A percentile compares a stretch with the other conserved stretches of the same genome.
Conservation (phyloP, 2,888 invertebrate species). For the Acanthopleura granulata region DNA sequence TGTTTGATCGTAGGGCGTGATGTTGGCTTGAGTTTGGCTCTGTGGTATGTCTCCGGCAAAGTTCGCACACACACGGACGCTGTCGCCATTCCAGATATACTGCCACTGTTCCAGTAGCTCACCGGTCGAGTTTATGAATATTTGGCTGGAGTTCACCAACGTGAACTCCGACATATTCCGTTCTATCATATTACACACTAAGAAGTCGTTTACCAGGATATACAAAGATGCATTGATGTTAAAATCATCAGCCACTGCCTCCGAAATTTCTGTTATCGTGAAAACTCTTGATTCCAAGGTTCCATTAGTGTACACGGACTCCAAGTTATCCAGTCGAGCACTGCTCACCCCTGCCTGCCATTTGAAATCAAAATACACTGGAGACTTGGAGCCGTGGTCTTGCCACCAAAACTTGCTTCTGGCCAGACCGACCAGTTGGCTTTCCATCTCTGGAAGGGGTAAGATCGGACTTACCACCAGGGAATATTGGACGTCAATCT, state of each 20-base stretch:
- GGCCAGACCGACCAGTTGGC: neutral
- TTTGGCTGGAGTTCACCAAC: neutral
- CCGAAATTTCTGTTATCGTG: too few species aligned
- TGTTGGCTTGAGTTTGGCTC: neutral
- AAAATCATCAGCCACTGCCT: neutral
- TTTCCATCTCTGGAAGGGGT: neutral
- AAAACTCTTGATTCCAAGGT: neutral
- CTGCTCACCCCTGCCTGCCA: neutral
- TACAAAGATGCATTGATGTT: neutral
- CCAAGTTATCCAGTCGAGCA: neutral
- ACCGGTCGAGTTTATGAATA: neutral
- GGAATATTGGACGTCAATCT: neutral
- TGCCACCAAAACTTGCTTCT: neutral
- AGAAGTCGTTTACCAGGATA: neutral
- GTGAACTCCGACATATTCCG: neutral
- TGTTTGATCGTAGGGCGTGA: neutral
- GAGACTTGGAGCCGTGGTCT: neutral
- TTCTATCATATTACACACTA: neutral
- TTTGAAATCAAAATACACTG: neutral
- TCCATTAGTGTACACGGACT: too few species aligned
- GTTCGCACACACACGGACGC: neutral
- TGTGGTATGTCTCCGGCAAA: neutral
- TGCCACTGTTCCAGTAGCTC: neutral
- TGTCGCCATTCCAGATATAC: neutral
- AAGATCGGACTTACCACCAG: neutral